Conservation (phyloP, 2,888 invertebrate genomes). For the Trichogramma dendrolimi region DNA sequence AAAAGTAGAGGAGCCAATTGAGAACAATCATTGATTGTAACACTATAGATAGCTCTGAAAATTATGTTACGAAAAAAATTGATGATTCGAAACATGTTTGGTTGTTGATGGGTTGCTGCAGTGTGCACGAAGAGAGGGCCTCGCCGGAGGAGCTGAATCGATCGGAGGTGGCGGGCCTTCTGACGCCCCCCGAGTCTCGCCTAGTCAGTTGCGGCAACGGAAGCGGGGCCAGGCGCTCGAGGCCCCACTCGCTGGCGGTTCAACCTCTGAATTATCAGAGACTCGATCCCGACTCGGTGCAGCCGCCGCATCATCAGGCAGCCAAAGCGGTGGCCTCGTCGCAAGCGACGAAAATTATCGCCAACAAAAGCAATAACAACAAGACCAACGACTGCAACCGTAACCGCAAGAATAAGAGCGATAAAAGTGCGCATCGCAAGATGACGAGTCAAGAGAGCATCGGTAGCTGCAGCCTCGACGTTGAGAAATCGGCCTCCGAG, state of each 20-base stretch:
- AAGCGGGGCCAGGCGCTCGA: slow-evolving; percentile 33
- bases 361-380: not conserved
- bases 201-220: no score
- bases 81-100: no score
- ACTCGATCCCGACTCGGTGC: slow-evolving; percentile 41
- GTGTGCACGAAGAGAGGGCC: slow-evolving; percentile 48
- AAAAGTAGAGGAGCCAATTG: no score
- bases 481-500: slow-evolving; percentile 61
- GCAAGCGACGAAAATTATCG: not conserved
- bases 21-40: no score
- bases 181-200: no score
- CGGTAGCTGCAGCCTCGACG: slow-evolving; percentile 81
- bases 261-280: slow-evolving; percentile 49
- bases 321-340: not conserved
- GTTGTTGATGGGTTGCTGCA: slow-evolving; percentile 29
- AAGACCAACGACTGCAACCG: not conserved
- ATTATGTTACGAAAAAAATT: no score
- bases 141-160: slow-evolving; percentile 34
- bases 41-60: no score
- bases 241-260: slow-evolving; percentile 48
- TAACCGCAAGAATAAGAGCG: not conserved
- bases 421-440: slow-evolving; percentile 17
- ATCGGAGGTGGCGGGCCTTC: slow-evolving; percentile 44
- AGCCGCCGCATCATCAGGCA: slow-evolving; percentile 27
- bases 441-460: slow-evolving; percentile 67